A percentile compares a stretch with the other conserved stretches of the same genome.
Conservation (phyloP, 2,888 invertebrate species). For the Panopea generosa region DNA sequence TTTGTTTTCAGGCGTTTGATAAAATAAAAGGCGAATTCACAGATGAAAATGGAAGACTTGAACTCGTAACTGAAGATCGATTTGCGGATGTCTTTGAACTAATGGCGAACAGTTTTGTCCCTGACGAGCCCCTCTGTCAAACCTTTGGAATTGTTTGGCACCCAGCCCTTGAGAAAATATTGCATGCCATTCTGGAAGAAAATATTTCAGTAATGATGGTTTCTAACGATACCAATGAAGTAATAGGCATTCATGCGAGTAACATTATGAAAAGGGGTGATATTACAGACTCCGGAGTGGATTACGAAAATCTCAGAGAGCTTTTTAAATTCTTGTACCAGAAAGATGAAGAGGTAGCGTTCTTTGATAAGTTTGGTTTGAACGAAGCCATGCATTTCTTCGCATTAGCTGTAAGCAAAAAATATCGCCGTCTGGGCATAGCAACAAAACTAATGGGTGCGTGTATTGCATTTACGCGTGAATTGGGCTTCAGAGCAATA, state of each 20-base stretch:
- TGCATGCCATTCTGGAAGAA: conserved; percentile 12
- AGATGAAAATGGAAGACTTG: conserved; percentile 22
- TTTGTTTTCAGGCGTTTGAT: conserved; percentile 34
- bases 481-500: conserved; percentile 41
- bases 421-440: conserved; percentile 43
- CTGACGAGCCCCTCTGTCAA: conserved; percentile 43
- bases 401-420: conserved; percentile 36
- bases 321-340: conserved; percentile 36
- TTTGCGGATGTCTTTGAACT: conserved; percentile 42
- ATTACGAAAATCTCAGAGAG: conserved; percentile 32
- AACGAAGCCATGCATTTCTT: conserved; percentile 42
- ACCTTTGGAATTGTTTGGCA: conserved; percentile 42
- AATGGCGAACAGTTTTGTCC: conserved; percentile 34
- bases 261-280: conserved; percentile 22
- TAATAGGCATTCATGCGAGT: conserved; percentile 43
- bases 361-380: conserved; percentile 22
- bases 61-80: conserved; percentile 34
- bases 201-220: conserved; percentile 43
- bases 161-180: conserved; percentile 23
- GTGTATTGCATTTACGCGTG: conserved; percentile 34
- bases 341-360: conserved; percentile 28
- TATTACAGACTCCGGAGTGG: conserved; percentile 8
- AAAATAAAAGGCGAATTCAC: conserved; percentile 24
- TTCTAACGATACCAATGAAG: conserved; percentile 33
- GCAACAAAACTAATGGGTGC: conserved; percentile 38